A percentile compares a stretch with the other conserved stretches of the same genome.
These are phyloP conservation scores for Archips xylosteana DNA, from an alignment of 2,888 invertebrate genomes.

Conservation along the genomic window DNA sequence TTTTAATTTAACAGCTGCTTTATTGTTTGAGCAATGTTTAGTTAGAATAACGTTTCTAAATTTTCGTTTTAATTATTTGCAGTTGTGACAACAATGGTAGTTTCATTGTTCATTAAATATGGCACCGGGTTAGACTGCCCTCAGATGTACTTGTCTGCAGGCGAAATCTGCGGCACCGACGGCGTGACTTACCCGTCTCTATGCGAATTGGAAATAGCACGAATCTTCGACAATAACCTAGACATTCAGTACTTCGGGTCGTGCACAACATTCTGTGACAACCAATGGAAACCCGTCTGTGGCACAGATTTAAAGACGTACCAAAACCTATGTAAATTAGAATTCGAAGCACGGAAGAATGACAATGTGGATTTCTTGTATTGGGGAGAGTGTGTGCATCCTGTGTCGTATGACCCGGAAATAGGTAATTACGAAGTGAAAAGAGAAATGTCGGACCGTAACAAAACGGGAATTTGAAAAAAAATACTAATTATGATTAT, in stretches of 20 bases:
- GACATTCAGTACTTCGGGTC: conserved; percentile 40
- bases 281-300: conserved; percentile 13
- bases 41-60: neutral
- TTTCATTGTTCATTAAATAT: conserved; percentile 9
- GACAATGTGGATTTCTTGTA: neutral
- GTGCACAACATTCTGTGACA: conserved; percentile 46
- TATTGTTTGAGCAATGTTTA: conserved; percentile 13
- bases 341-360: neutral
- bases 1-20: conserved; percentile 26
- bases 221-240: conserved; percentile 42
- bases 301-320: conserved; percentile 5
- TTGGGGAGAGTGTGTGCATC: neutral
- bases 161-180: conserved; percentile 49
- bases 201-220: conserved; percentile 49
- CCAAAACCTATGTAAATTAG: neutral
- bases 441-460: neutral
- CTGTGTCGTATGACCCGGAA: neutral
- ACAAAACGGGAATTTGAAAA: neutral
- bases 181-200: conserved; percentile 47
- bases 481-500: neutral
- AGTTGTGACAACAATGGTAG: conserved; percentile 30
- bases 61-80: conserved; percentile 10
- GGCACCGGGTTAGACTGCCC: conserved; percentile 13
- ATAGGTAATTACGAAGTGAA: too few species aligned
- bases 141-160: conserved; percentile 8